Conservation (phyloP, 2,888 invertebrate species). For the Clanis bilineata region DNA sequence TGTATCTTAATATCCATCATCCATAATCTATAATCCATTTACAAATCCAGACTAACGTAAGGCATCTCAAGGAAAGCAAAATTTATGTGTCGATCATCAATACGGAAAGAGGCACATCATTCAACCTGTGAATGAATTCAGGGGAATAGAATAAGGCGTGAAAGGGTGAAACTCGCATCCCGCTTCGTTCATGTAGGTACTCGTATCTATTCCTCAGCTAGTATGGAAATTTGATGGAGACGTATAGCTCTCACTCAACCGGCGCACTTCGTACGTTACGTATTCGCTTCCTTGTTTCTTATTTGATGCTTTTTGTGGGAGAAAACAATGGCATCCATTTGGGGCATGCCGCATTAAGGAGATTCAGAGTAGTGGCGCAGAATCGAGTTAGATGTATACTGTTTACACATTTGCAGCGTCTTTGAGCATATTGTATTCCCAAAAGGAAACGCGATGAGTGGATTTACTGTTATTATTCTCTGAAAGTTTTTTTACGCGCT, state of each 20-base stretch:
- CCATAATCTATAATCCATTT: neutral
- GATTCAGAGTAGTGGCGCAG: slow-evolving; percentile 47
- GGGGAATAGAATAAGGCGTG: slow-evolving; percentile 22
- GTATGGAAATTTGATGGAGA: slow-evolving; percentile 76
- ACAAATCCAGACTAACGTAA: neutral
- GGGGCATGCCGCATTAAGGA: slow-evolving; percentile 56
- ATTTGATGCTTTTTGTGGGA: slow-evolving; percentile 60
- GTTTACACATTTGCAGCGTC: slow-evolving; percentile 37
- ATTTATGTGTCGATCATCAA: neutral
- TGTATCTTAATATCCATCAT: neutral
- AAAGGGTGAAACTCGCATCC: slow-evolving; percentile 37
- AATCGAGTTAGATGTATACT: slow-evolving; percentile 54
- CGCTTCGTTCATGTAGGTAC: slow-evolving; percentile 52
- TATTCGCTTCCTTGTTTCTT: slow-evolving; percentile 52
- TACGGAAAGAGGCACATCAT: neutral
- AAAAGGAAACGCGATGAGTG: slow-evolving; percentile 26
- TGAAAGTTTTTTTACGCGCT: neutral
- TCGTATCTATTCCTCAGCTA: slow-evolving; percentile 44
- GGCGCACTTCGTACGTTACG: slow-evolving; percentile 59
- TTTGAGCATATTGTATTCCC: neutral
- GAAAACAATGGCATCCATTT: slow-evolving; percentile 70
- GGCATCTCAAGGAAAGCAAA: neutral
- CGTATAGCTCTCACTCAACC: slow-evolving; percentile 64
- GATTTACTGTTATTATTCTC: slow-evolving; percentile 19
- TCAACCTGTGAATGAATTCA: slow-evolving; percentile 32